A percentile compares a stretch with the other conserved stretches of the same genome.
Evolutionary conservation across 1,140 invertebrate species (phyloP).

Genomic region (Micrasema minimum): DNA sequence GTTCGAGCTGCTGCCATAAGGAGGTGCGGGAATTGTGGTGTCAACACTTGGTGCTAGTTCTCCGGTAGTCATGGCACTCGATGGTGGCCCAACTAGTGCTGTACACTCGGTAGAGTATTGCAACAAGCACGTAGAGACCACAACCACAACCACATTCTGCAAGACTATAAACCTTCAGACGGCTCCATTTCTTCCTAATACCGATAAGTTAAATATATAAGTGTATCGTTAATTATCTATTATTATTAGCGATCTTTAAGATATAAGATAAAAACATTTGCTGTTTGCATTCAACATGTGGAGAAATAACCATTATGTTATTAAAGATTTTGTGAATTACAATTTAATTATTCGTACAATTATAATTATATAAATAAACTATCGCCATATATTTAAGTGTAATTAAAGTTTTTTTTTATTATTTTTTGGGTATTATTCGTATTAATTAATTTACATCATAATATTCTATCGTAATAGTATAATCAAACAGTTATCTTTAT

Average conservation of each 20-base stretch:
- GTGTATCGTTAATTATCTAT: constrained; percentile 52
- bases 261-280: constrained; percentile 53
- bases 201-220: constrained; percentile 49
- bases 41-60: neutral
- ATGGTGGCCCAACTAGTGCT: neutral
- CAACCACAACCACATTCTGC: too few relatives aligned
- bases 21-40: neutral
- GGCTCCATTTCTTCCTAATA: constrained; percentile 39
- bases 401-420: constrained; percentile 52
- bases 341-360: constrained; percentile 52
- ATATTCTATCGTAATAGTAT: constrained; percentile 54
- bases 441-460: constrained; percentile 53
- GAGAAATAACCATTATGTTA: constrained; percentile 52
- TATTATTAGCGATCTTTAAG: constrained; percentile 52
- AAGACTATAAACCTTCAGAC: neutral
- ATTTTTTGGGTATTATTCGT: constrained; percentile 52
- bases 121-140: neutral
- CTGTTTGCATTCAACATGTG: constrained; percentile 53
- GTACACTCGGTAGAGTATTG: neutral
- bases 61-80: neutral
- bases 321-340: constrained; percentile 53
- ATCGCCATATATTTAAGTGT: constrained; percentile 54
- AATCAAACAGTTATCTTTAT: constrained; percentile 53
- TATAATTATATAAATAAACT: constrained; percentile 54
- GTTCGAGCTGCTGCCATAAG: too few relatives aligned